Conservation (phyloP, 2,888 invertebrate species). For the Meiosimyza platycephala region DNA sequence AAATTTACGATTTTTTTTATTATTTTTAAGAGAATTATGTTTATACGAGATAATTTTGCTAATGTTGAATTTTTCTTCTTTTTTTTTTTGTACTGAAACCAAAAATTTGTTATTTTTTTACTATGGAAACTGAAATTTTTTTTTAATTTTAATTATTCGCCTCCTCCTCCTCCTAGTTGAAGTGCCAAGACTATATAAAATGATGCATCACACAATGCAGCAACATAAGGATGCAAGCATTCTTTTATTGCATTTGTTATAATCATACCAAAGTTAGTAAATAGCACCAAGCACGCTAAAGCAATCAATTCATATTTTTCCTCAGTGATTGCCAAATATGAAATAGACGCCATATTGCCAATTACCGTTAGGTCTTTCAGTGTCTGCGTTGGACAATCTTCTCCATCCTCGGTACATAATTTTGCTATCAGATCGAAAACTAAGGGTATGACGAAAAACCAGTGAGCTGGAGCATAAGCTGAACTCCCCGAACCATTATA, state of each 20-base stretch:
- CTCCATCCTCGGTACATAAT: conserved; percentile 42
- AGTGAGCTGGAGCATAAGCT: conserved; percentile 54
- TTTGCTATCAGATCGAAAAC: conserved; percentile 52
- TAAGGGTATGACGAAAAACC: conserved; percentile 55
- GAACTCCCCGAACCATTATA: conserved; percentile 48
- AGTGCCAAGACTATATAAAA: conserved; percentile 47
- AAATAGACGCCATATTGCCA: conserved; percentile 55
- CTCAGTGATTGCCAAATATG: conserved; percentile 50
- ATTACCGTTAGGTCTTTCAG: conserved; percentile 51
- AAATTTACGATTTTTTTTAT: too few species aligned
- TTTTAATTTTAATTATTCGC: too few species aligned
- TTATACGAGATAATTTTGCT: too few species aligned
- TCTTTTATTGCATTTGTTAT: conserved; percentile 43
- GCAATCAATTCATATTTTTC: conserved; percentile 46
- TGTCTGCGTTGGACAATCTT: conserved; percentile 49
- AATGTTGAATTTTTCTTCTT: too few species aligned
- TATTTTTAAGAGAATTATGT: too few species aligned
- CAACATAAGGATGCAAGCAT: conserved; percentile 29
- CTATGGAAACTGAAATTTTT: too few species aligned
- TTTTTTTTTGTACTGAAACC: too few species aligned
- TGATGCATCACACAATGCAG: conserved; percentile 33
- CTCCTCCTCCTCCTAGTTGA: conserved; percentile 26
- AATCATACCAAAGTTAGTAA: conserved; percentile 46
- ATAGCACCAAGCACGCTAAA: conserved; percentile 48
- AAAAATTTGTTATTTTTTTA: too few species aligned